Percentiles rank a stretch among this genome's conserved stretches.
Evolutionary conservation across 2,888 invertebrate genomes (phyloP).

Genomic region (Dendrolimus pini): DNA sequence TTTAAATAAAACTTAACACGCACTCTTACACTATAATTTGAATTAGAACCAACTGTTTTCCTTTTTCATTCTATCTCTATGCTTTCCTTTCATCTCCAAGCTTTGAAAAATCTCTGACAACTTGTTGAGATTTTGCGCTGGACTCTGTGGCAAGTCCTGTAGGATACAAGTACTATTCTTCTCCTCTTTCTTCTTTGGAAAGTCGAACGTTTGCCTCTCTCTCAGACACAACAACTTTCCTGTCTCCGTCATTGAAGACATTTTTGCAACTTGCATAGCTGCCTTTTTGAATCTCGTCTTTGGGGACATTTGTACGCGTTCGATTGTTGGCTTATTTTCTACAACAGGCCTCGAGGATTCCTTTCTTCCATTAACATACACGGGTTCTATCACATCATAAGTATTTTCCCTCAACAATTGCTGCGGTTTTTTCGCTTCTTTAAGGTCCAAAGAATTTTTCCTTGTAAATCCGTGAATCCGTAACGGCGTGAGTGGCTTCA

Average conservation of each 20-base stretch:
- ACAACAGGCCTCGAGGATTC: neutral
- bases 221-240: constrained; percentile 60
- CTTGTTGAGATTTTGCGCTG: constrained; percentile 50
- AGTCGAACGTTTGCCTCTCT: constrained; percentile 45
- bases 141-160: constrained; percentile 46
- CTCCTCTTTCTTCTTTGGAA: constrained; percentile 34
- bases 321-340: constrained; percentile 8
- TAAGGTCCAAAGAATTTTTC: constrained; percentile 35
- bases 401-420: constrained; percentile 62
- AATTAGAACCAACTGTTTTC: constrained; percentile 69
- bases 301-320: constrained; percentile 39
- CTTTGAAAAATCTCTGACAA: constrained; percentile 64
- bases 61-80: constrained; percentile 59
- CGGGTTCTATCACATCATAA: constrained; percentile 62
- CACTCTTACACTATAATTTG: constrained; percentile 31
- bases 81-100: constrained; percentile 55
- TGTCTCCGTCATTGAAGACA: constrained; percentile 53
- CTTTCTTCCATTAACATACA: constrained; percentile 42
- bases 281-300: constrained; percentile 63
- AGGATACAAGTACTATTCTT: constrained; percentile 30
- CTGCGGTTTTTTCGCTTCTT: constrained; percentile 43
- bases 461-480: constrained; percentile 45
- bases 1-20: constrained; percentile 30
- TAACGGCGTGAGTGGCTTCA: constrained; percentile 59
- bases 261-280: constrained; percentile 55